A percentile compares a stretch with the other conserved stretches of the same genome.
phyloP scores from a whole-genome alignment of 2,888 invertebrate species.

The Dermolepida albohirtum region DNA sequence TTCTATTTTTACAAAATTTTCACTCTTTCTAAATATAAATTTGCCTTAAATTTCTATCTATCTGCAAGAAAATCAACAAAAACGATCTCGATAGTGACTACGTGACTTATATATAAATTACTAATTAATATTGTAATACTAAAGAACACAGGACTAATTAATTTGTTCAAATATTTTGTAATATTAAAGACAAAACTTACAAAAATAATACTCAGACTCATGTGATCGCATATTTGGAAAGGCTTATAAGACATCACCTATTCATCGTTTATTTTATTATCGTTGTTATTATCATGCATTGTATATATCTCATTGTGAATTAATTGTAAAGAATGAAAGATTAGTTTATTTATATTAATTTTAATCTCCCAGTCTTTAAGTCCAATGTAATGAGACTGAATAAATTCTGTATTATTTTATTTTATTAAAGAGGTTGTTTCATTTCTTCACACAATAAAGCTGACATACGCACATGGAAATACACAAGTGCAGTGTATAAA shows the following conservation, averaged over 20 bases:
- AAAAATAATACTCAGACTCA: too few species aligned
- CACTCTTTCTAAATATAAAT: too few species aligned
- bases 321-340: slow-evolving; percentile 58
- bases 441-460: background rate
- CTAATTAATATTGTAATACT: too few species aligned
- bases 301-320: slow-evolving; percentile 60
- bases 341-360: slow-evolving; percentile 58
- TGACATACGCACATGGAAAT: background rate
- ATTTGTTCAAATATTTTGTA: too few species aligned
- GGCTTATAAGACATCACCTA: slow-evolving; percentile 52
- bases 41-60: too few species aligned
- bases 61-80: too few species aligned
- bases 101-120: too few species aligned
- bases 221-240: background rate
- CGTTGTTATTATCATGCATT: slow-evolving; percentile 50
- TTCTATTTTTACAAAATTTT: too few species aligned
- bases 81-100: too few species aligned
- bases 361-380: slow-evolving; percentile 57
- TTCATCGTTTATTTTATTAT: slow-evolving; percentile 53
- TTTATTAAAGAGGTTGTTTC: background rate
- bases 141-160: too few species aligned
- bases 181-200: too few species aligned
- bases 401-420: slow-evolving; percentile 61
- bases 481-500: background rate
- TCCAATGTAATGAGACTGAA: slow-evolving; percentile 64